Base-by-base conservation (phyloP, 2,797 vertebrate genomes). In the Microchirus variegatus region DNA sequence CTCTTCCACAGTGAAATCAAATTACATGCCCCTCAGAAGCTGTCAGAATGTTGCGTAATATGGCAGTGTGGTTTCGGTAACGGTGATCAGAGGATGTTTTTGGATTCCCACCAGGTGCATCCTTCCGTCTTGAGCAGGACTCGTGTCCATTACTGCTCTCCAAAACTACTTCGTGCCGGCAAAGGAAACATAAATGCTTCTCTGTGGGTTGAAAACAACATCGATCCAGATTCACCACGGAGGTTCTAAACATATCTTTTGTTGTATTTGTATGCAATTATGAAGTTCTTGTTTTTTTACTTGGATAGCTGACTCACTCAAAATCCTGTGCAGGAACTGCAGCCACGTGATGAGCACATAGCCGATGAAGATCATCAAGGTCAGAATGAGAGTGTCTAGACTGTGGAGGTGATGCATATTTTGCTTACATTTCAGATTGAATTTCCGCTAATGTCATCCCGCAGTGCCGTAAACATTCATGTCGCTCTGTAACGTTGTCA, bases 61-160 rank as follows among this genome's bases (percentile, higher is more conserved):
- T 70, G 53, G 43, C 70, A 75, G 62, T 54, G 78, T 73, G 76
- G 70, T 67, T 81, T 85, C 72, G 71, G 76, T 81, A 82, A 88
- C 77, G 64, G 61, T 58, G 72, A 78, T 36, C 58, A 81, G 57
- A 59, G 49, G 68, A 76, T 74, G 62, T 61, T 61, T 72, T 73
- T 77, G 66, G 64, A 76, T 38, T 76, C 80, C 66, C 76, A 59
- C 46, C 37, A 56, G 68, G 59, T 73, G 38, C 58, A 63, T 66
- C 59, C 31, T 57, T 54, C 26, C 46, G 55, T 67, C 67, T 69
- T 61, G 66, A 81, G 66, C 62, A 59, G 49, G 69, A 72, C 49
- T 80, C 53, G 57, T 53, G 55, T 61, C 60, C 59, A 42, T 84
- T 76, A 84, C 83, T 76, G 78, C 59, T 79, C 79, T 76, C 68